Percentiles rank a stretch among this genome's conserved stretches.
phyloP scores from a whole-genome alignment of 2,888 invertebrate species.

The Lordiphosa fenestrarum region DNA sequence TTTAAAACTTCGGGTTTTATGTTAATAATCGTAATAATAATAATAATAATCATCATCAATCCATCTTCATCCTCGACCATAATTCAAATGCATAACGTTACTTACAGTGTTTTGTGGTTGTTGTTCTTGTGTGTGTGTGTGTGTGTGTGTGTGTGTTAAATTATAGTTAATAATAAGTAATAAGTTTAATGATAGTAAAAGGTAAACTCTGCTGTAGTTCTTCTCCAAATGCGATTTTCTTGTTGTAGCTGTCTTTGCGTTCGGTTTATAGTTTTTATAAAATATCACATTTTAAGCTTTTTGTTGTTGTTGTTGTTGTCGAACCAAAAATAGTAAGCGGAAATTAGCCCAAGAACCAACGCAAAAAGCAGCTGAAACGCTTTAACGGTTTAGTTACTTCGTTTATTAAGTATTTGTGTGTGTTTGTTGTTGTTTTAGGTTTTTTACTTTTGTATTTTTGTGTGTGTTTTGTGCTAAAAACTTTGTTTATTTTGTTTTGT shows the following conservation, averaged over 20 bases:
- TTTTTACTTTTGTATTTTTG: conserved; percentile 5
- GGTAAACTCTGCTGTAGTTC: conserved; percentile 37
- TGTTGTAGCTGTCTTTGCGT: conserved; percentile 14
- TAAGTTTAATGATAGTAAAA: conserved; percentile 59
- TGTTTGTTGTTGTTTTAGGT: not conserved
- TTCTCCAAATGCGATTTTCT: conserved; percentile 14
- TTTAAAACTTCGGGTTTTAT: conserved; percentile 49
- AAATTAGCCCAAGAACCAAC: too few relatives aligned
- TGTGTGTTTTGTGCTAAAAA: conserved; percentile 9
- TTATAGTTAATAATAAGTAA: conserved; percentile 51
- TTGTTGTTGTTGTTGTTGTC: conserved; percentile 27
- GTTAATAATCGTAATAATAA: conserved; percentile 25
- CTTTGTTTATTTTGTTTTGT: conserved; percentile 12
- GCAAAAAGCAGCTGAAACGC: conserved; percentile 23
- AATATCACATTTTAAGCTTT: conserved; percentile 81
- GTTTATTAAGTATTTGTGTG: conserved; percentile 6
- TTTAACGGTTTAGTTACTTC: not conserved
- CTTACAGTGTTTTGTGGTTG: conserved; percentile 36
- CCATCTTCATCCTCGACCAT: conserved; percentile 18
- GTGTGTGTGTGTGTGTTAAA: conserved; percentile 32
- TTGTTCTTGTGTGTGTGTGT: not conserved
- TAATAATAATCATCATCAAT: too few relatives aligned
- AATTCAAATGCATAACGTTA: conserved; percentile 72
- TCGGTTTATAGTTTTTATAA: conserved; percentile 77
- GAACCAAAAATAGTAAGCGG: conserved; percentile 12